A percentile compares a stretch with the other conserved stretches of the same genome.
phyloP scores from a whole-genome alignment of 2,888 invertebrate genomes.

The Ophioninae sp. region DNA sequence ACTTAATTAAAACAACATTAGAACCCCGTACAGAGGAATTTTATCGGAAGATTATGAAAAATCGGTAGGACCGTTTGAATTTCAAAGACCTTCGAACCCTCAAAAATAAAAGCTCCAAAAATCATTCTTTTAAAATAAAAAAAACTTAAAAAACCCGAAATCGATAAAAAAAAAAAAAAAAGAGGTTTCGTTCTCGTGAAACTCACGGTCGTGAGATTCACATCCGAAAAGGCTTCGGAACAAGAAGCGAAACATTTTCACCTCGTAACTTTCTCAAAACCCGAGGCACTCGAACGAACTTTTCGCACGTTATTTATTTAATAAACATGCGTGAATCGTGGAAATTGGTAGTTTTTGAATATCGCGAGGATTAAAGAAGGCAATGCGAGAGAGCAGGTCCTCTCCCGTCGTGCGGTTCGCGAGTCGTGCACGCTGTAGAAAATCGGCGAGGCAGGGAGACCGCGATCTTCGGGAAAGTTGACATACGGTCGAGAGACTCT shows the following conservation, averaged over 20 bases:
- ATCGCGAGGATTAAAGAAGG: not conserved
- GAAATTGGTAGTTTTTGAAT: not conserved
- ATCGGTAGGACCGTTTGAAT: not conserved
- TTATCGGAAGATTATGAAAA: not conserved
- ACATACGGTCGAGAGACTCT: slow-evolving; percentile 65
- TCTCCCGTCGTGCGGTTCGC: slow-evolving; percentile 17
- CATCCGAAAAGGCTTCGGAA: not conserved
- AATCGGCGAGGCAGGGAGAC: slow-evolving; percentile 56
- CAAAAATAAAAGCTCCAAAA: not conserved
- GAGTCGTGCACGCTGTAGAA: slow-evolving; percentile 48
- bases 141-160: not conserved
- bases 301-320: not conserved
- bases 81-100: not conserved
- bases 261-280: not conserved
- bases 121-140: not conserved
- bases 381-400: slow-evolving; percentile 2
- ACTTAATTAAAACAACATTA: not conserved
- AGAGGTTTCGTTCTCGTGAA: not conserved
- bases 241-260: not conserved
- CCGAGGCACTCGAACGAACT: not conserved
- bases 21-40: not conserved
- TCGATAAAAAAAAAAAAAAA: not conserved
- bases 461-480: slow-evolving; percentile 65
- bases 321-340: not conserved
- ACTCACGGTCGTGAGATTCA: not conserved